Evolutionary conservation across 2,888 invertebrate species (phyloP).

Genomic region (Synanthedon tipuliformis): DNA sequence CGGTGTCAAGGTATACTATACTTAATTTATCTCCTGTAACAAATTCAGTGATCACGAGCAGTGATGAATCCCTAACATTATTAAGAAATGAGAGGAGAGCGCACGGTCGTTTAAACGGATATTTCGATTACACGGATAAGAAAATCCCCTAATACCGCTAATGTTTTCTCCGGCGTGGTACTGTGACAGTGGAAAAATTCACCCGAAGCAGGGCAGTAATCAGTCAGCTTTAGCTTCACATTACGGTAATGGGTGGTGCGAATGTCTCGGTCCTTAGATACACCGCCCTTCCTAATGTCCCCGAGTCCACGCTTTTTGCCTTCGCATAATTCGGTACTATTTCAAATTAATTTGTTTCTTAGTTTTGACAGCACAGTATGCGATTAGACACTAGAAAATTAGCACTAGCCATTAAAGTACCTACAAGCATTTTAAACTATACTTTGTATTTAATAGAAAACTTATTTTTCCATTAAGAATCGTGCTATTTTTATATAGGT

Average conservation of each 20-base stretch:
- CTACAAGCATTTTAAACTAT: too few relatives aligned
- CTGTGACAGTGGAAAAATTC: slow-evolving; percentile 45
- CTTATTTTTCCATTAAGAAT: too few relatives aligned
- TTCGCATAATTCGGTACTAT: slow-evolving; percentile 24
- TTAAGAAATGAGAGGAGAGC: slow-evolving; percentile 3
- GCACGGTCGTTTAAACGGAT: slow-evolving; percentile 17
- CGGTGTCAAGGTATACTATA: too few relatives aligned
- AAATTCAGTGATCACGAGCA: not conserved
- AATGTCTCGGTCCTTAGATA: slow-evolving; percentile 5
- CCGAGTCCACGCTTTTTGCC: slow-evolving; percentile 20
- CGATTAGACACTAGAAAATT: too few relatives aligned
- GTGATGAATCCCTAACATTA: not conserved
- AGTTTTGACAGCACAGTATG: too few relatives aligned
- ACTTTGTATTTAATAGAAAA: too few relatives aligned
- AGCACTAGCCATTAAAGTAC: too few relatives aligned
- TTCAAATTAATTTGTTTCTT: slow-evolving; percentile 9
- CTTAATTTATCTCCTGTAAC: not conserved
- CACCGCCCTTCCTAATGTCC: slow-evolving; percentile 22
- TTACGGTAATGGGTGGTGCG: slow-evolving; percentile 42
- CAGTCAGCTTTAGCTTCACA: slow-evolving; percentile 58
- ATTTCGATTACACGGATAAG: slow-evolving; percentile 43
- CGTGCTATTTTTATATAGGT: too few relatives aligned
- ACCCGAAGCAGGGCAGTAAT: slow-evolving; percentile 44
- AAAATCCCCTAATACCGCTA: slow-evolving; percentile 42
- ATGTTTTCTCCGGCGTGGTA: slow-evolving; percentile 28